These are phyloP conservation scores for Mimachlamys varia DNA, from an alignment of 2,888 invertebrate genomes.

Conservation along the genomic window DNA sequence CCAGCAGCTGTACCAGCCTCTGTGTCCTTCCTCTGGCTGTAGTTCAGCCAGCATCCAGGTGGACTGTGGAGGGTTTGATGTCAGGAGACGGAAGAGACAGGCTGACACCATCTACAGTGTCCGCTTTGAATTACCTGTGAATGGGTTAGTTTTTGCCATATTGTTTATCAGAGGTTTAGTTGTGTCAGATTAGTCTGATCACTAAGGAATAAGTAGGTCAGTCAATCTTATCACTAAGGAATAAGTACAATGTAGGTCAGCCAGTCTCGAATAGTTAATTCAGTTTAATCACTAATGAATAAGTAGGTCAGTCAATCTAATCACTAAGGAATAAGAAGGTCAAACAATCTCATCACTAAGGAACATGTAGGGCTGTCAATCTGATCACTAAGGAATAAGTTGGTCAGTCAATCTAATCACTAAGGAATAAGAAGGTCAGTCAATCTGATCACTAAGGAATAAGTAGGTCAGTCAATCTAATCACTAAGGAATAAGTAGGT, in stretches of 20 bases:
- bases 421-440: too few species aligned
- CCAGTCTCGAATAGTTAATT: neutral
- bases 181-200: neutral
- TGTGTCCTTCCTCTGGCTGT: constrained; percentile 62
- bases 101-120: constrained; percentile 55
- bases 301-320: neutral
- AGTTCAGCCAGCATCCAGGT: constrained; percentile 58
- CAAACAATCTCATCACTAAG: neutral
- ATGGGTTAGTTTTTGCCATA: constrained; percentile 56
- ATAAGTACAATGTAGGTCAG: too few species aligned
- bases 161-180: neutral
- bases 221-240: neutral
- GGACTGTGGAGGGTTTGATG: constrained; percentile 57
- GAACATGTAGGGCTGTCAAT: neutral
- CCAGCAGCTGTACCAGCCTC: constrained; percentile 55
- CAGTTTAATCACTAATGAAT: neutral
- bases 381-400: neutral
- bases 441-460: too few species aligned
- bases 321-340: neutral
- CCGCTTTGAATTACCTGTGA: constrained; percentile 59
- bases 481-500: too few species aligned
- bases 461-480: too few species aligned
- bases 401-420: neutral
- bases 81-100: constrained; percentile 50
- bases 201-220: neutral